Percentiles rank a stretch among this genome's conserved stretches.
Evolutionary conservation across 2,888 invertebrate genomes (phyloP).

Genomic region (Panzeria rudis): DNA sequence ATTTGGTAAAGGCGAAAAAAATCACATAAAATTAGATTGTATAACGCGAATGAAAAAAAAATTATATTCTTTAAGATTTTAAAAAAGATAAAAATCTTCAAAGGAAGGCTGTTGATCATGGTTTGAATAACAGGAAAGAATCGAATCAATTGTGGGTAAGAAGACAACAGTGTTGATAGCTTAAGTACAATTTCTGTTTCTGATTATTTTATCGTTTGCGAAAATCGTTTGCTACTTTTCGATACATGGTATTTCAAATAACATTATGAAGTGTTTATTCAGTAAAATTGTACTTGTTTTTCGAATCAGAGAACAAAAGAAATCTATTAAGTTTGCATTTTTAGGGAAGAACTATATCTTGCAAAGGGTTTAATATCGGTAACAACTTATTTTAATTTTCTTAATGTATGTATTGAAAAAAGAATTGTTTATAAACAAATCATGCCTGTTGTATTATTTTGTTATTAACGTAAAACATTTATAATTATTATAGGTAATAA

Average conservation of each 20-base stretch:
- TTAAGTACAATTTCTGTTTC: neutral
- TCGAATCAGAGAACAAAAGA: too few species aligned
- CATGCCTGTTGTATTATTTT: too few species aligned
- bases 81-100: slow-evolving; percentile 58
- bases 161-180: neutral
- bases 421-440: too few species aligned
- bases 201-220: neutral
- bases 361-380: too few species aligned
- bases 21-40: slow-evolving; percentile 33
- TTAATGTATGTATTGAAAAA: too few species aligned
- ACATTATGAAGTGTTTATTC: too few species aligned
- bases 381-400: too few species aligned
- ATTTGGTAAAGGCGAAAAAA: slow-evolving; percentile 5
- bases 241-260: neutral
- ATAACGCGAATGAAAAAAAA: slow-evolving; percentile 3
- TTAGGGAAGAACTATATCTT: too few species aligned
- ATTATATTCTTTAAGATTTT: slow-evolving; percentile 43
- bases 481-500: too few species aligned
- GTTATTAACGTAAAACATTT: too few species aligned
- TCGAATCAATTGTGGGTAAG: neutral
- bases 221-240: neutral
- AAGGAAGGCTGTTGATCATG: slow-evolving; percentile 53
- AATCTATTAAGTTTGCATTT: too few species aligned
- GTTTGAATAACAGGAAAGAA: neutral
- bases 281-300: too few species aligned